Conservation (phyloP, 2,797 vertebrate species). For the Chelon labrosus region DNA sequence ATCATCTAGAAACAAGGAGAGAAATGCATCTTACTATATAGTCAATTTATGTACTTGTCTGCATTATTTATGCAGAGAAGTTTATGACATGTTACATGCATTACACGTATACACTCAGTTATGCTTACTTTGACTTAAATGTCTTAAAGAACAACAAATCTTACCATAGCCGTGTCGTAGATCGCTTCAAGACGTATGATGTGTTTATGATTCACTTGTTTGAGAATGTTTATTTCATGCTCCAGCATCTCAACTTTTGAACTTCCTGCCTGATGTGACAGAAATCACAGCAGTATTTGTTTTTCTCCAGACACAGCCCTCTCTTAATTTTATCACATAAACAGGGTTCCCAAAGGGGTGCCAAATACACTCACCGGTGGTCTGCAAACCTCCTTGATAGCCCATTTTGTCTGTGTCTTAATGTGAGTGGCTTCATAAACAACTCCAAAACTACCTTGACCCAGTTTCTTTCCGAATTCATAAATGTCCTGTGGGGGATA, state of each 20-base stretch:
- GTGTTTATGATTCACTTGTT: constrained; percentile 86
- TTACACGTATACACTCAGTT: constrained; percentile 23
- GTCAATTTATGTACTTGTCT: constrained; percentile 35
- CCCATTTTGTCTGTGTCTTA: constrained; percentile 86
- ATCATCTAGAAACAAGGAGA: constrained; percentile 81
- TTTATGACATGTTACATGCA: constrained; percentile 29
- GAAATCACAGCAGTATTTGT: constrained; percentile 41
- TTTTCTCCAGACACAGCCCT: constrained; percentile 34
- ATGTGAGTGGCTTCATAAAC: constrained; percentile 89
- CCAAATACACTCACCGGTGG: constrained; percentile 83
- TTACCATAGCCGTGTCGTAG: constrained; percentile 88
- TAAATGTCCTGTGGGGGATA: constrained; percentile 83
- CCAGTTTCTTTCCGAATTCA: constrained; percentile 87
- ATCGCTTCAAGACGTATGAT: constrained; percentile 91
- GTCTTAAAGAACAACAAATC: constrained; percentile 19
- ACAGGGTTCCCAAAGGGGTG: constrained; percentile 31
- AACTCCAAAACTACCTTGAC: constrained; percentile 89
- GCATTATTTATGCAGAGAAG: constrained; percentile 25
- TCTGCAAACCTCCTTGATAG: constrained; percentile 89
- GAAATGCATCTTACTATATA: constrained; percentile 32
- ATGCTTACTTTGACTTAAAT: constrained; percentile 24
- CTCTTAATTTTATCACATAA: constrained; percentile 41
- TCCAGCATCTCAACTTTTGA: constrained; percentile 87
- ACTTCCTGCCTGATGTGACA: constrained; percentile 86
- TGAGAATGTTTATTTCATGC: constrained; percentile 90